Percentiles rank a stretch among this genome's conserved stretches.
phyloP scores from a whole-genome alignment of 2,888 invertebrate genomes.

The Apamea anceps region DNA sequence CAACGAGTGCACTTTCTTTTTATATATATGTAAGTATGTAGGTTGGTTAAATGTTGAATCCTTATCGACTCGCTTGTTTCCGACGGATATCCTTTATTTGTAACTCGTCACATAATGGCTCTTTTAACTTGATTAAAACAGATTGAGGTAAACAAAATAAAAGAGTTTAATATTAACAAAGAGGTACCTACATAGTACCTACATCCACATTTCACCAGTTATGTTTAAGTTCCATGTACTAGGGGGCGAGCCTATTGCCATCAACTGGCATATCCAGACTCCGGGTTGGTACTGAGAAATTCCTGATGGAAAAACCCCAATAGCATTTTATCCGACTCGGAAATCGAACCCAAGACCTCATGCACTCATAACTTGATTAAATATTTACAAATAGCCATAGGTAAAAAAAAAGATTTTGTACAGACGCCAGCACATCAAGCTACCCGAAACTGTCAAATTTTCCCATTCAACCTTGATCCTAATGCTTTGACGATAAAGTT shows the following conservation, averaged over 20 bases:
- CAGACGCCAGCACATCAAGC: no score
- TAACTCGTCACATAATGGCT: background rate
- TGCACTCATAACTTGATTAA: no score
- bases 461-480: no score
- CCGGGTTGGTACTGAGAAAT: no score
- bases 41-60: background rate
- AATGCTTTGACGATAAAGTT: no score
- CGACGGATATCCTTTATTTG: conserved; percentile 28
- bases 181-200: no score
- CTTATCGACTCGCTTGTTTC: conserved; percentile 21
- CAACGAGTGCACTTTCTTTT: conserved; percentile 20
- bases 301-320: no score
- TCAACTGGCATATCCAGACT: no score
- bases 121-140: background rate
- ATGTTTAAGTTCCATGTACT: background rate
- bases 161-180: background rate
- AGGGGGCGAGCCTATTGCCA: no score
- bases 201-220: background rate
- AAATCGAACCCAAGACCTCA: no score
- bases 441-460: no score
- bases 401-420: background rate
- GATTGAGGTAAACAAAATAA: background rate
- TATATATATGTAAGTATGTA: background rate
- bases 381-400: background rate
- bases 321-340: no score